A percentile compares a stretch with the other conserved stretches of the same genome.
Conservation (phyloP, 2,888 invertebrate genomes). For the Caenorhabditis sp. region DNA sequence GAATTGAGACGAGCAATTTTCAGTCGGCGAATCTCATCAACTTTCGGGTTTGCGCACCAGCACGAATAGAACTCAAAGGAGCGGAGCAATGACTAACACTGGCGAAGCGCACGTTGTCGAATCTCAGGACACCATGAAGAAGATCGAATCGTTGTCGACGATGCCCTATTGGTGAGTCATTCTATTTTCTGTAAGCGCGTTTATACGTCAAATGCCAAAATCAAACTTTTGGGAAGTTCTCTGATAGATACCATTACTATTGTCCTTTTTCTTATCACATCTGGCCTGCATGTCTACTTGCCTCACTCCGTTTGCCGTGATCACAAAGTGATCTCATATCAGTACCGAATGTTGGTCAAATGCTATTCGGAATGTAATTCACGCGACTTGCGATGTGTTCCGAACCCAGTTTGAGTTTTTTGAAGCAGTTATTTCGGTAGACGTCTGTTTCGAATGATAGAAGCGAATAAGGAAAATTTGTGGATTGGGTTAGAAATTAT, state of each 20-base stretch:
- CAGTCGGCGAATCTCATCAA: slow-evolving; percentile 13
- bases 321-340: slow-evolving; percentile 49
- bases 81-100: slow-evolving; percentile 34
- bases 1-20: slow-evolving; percentile 14
- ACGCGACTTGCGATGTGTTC: slow-evolving; percentile 31
- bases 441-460: too few relatives aligned
- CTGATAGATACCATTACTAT: background rate
- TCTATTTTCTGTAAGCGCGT: background rate
- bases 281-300: background rate
- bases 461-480: too few relatives aligned
- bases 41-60: background rate
- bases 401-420: too few relatives aligned
- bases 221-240: background rate
- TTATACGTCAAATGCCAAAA: too few relatives aligned
- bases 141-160: slow-evolving; percentile 53
- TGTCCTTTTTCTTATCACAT: slow-evolving; percentile 26
- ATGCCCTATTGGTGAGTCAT: slow-evolving; percentile 55
- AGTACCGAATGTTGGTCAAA: slow-evolving; percentile 9
- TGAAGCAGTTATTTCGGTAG: too few relatives aligned
- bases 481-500: too few relatives aligned
- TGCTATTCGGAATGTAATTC: slow-evolving; percentile 9
- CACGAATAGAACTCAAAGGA: background rate
- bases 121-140: slow-evolving; percentile 36
- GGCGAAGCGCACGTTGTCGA: slow-evolving; percentile 18
- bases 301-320: slow-evolving; percentile 4